Evolutionary conservation across 2,113 vertebrate genomes (phyloP), one percentile per base, ranked within the genome.

Genomic region (Zootoca vivipara): DNA sequence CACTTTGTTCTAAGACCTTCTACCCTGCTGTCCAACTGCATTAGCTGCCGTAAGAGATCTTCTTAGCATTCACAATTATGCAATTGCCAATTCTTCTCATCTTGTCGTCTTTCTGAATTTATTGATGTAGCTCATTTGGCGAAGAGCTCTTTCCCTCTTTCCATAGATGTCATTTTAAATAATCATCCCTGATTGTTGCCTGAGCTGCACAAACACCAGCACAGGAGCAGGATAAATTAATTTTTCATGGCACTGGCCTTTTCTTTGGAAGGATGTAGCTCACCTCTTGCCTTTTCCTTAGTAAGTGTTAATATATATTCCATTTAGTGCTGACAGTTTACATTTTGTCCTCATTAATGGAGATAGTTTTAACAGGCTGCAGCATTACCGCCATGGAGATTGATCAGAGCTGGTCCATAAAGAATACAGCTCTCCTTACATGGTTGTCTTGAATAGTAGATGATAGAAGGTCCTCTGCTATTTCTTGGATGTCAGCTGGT

Each of bases 1-100:
- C 83, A 78, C 91, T 92, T 95, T 80, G 85, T 95, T 94, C 88
- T 42, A 72, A 94, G 89, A 90, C 90, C 88, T 93, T 90, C 67
- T 91, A 46, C 91, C 75, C 85, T 95, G 81, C 90, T 95, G 87
- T 95, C 91, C 78, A 95, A 91, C 90, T 35, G 87, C 86, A 92
- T 95, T 95, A 94, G 33, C 82, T 90, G 42, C 33, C 12, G 80
- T 87, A 77, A 93, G 87, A 93, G 78, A 82, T 93, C 81, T 92
- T 86, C 93, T 85, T 91, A 52, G 33, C 89, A 91, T 87, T 92
- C 86, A 77, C 30, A 85, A 30, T 42, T 70, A 12, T n/a, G 70
- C 69, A 86, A 46, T 90, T 46, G 75, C 85, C 77, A 89, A 80
- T 91, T 86, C 74, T 89, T 58, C 62, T 89, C 46, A 58, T 90